Conservation (phyloP, 2,797 vertebrate species). For the Protosalanx chinensis region DNA sequence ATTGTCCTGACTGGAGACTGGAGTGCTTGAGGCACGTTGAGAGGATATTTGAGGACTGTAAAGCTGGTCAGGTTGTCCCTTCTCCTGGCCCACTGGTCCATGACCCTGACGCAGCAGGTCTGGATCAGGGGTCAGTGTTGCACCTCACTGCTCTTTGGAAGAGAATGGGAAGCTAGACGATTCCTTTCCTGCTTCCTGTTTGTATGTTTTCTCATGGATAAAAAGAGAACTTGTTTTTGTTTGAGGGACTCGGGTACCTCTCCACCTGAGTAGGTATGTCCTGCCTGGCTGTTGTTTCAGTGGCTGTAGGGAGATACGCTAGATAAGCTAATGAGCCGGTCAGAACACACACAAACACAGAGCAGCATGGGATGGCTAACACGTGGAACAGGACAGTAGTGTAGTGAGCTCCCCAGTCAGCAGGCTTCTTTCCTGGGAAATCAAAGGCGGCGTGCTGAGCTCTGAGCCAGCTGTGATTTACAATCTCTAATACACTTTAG, state of each 20-base stretch:
- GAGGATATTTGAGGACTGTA: background rate
- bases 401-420: constrained; percentile 3
- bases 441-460: constrained; percentile 28
- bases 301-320: constrained; percentile 48
- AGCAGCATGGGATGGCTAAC: constrained; percentile 21
- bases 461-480: constrained; percentile 37
- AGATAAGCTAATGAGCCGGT: background rate
- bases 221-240: constrained; percentile 27
- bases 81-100: constrained; percentile 12
- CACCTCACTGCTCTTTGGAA: constrained; percentile 31
- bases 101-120: constrained; percentile 34
- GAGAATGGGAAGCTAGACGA: constrained; percentile 37
- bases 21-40: constrained; percentile 12
- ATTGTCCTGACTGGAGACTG: background rate
- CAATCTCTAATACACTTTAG: constrained; percentile 30
- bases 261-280: background rate
- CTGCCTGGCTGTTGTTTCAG: background rate
- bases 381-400: constrained; percentile 26
- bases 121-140: constrained; percentile 46
- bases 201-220: background rate
- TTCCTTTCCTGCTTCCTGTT: constrained; percentile 44
- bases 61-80: constrained; percentile 1
- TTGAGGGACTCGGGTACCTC: constrained; percentile 21
- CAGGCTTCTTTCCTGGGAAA: constrained; percentile 44
- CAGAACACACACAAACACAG: background rate